phyloP scores from a whole-genome alignment of 2,888 invertebrate genomes.

The Eupeodes latifasciatus region DNA sequence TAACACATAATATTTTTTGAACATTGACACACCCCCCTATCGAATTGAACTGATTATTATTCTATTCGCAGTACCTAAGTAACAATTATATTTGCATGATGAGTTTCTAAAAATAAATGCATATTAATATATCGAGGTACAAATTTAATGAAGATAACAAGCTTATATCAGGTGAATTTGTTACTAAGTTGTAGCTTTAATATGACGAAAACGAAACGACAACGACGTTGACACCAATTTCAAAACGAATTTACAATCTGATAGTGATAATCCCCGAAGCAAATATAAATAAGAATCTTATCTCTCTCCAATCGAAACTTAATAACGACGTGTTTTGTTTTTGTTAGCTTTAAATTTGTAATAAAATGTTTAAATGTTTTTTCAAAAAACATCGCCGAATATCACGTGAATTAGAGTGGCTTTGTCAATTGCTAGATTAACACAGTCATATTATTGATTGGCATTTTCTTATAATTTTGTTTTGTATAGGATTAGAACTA shows the following conservation, averaged over 20 bases:
- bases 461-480: background rate
- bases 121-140: background rate
- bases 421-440: slow-evolving; percentile 7
- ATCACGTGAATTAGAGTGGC: slow-evolving; percentile 19
- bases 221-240: slow-evolving; percentile 32
- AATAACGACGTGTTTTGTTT: slow-evolving; percentile 8
- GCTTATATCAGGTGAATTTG: slow-evolving; percentile 3
- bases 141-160: background rate
- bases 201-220: background rate
- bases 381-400: slow-evolving; percentile 7
- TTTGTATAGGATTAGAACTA: too few relatives aligned
- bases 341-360: background rate
- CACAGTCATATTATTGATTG: background rate
- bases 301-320: background rate
- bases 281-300: slow-evolving; percentile 25
- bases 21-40: background rate
- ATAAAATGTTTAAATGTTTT: background rate
- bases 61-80: background rate
- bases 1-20: background rate
- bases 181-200: slow-evolving; percentile 17
- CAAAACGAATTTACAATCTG: slow-evolving; percentile 8
- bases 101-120: background rate
- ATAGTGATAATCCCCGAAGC: slow-evolving; percentile 11
- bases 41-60: background rate
- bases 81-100: background rate